Evolutionary conservation across 1,140 invertebrate genomes (phyloP).

Genomic region (Tetramorium parvispinum): DNA sequence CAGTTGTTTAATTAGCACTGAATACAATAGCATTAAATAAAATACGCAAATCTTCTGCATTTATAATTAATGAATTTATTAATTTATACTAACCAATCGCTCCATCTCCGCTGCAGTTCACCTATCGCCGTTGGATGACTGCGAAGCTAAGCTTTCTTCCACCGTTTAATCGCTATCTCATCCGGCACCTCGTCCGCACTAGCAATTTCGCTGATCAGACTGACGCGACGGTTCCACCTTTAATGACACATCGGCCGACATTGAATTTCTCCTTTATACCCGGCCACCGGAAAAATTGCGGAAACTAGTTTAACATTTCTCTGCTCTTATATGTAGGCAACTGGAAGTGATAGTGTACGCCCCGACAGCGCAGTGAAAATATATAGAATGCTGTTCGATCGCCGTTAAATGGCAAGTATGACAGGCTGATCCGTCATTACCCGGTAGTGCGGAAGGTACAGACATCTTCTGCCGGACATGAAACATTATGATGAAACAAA

Average conservation of each 20-base stretch:
- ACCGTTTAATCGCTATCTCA: slow-evolving; percentile 49
- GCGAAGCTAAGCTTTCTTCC: slow-evolving; percentile 14
- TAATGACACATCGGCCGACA: slow-evolving; percentile 82
- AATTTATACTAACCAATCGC: slow-evolving; percentile 73
- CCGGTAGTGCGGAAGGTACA: slow-evolving; percentile 2
- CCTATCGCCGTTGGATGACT: slow-evolving; percentile 20
- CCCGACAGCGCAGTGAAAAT: slow-evolving; percentile 78
- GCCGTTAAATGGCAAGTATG: slow-evolving; percentile 4
- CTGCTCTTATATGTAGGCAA: slow-evolving; percentile 73
- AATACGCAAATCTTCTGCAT: background rate
- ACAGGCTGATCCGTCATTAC: slow-evolving; percentile 10
- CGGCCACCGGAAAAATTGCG: slow-evolving; percentile 79
- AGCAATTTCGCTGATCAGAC: slow-evolving; percentile 63
- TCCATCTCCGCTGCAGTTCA: slow-evolving; percentile 74
- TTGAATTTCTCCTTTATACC: slow-evolving; percentile 86
- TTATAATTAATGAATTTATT: slow-evolving; percentile 8
- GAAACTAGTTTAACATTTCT: slow-evolving; percentile 85
- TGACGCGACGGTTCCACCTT: slow-evolving; percentile 70
- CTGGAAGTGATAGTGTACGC: slow-evolving; percentile 54
- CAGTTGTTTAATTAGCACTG: background rate
- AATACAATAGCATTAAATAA: background rate
- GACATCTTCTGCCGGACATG: background rate
- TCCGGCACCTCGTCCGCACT: slow-evolving; percentile 32
- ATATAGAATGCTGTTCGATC: slow-evolving; percentile 50
- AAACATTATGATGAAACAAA: slow-evolving; percentile 62